Base-by-base conservation (phyloP, 37 sponge, comb jelly and placozoan genomes). In the Cliona cf. orientalis region DNA sequence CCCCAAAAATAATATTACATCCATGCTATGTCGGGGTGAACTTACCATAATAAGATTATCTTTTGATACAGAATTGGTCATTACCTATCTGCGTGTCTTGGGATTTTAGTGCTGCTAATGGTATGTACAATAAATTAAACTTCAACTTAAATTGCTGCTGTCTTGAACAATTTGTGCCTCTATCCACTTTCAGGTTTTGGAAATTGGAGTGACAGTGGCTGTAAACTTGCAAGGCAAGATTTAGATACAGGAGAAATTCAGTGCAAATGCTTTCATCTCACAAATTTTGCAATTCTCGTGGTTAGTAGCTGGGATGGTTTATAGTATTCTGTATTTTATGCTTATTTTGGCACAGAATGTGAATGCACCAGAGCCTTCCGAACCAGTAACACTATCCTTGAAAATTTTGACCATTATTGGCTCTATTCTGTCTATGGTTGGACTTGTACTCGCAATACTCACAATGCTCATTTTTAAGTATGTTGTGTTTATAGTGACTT, bases 251-350 rank as follows among this genome's bases (percentile, higher is more conserved):
- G 71, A 0, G 41, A 33, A 25, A 55, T 82, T 36, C 31, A 36
- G 9, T 91, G 92, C 38, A 39, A 69, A 5, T 91, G 92, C 38
- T 65, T 44, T 40, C 92, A 91, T 78, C 75, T 91, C 59, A 91
- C 92, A 5, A 91, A 91, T 77, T 91, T 91, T 78, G 92, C 83
- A 12, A 62, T 76, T 3, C 43, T 89, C 31, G 84, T 89, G 78
- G 89, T 89, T 39, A 77, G 89, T 80, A 21, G 56, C 23, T 40
- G 21, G 21, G 21, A 73, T 49, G 45, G 45, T n/a, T 69, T 4
- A 7, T 9, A 69, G 41, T 39, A 25, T 63, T 63, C 31, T 36
- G 31, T 66, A 32, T 32, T 32, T 5, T 14, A 66, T 66, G n/a
- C 36, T 56, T 56, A n/a, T 11, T 74, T 29, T 32, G 7, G 7